phyloP scores from a whole-genome alignment of 2,797 vertebrate species.

The Ctenopoma kingsleyae region DNA sequence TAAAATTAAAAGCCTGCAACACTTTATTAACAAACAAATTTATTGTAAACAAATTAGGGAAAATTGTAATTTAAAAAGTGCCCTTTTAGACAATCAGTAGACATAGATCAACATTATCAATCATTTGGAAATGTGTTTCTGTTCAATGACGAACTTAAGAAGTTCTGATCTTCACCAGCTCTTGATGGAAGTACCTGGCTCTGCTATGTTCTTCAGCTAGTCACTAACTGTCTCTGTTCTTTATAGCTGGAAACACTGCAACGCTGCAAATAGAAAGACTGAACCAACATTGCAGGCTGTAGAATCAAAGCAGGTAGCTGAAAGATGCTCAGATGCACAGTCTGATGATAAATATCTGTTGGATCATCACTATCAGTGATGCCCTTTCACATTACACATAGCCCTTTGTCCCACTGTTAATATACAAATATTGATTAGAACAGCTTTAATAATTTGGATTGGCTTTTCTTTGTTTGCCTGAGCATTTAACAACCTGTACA shows the following conservation, averaged over 20 bases:
- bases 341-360: neutral
- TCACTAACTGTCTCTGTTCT: neutral
- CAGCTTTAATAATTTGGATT: conserved; percentile 10
- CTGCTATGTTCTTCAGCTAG: too few relatives aligned
- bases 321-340: neutral
- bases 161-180: too few relatives aligned
- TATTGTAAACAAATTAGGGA: too few relatives aligned
- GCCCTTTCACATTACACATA: neutral
- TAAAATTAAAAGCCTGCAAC: neutral
- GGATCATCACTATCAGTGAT: neutral
- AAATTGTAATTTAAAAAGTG: too few relatives aligned
- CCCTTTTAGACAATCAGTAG: neutral
- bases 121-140: neutral
- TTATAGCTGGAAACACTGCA: neutral
- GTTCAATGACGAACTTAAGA: neutral
- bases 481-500: too few relatives aligned
- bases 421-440: neutral
- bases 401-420: too few relatives aligned
- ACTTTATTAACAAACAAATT: too few relatives aligned
- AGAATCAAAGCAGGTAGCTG: neutral
- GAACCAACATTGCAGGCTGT: neutral
- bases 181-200: too few relatives aligned
- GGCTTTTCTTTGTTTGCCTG: too few relatives aligned
- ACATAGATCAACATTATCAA: neutral
- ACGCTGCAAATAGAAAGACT: neutral